Base-by-base conservation (phyloP, 1,140 invertebrate genomes). In the Atopsyche davidsoni region DNA sequence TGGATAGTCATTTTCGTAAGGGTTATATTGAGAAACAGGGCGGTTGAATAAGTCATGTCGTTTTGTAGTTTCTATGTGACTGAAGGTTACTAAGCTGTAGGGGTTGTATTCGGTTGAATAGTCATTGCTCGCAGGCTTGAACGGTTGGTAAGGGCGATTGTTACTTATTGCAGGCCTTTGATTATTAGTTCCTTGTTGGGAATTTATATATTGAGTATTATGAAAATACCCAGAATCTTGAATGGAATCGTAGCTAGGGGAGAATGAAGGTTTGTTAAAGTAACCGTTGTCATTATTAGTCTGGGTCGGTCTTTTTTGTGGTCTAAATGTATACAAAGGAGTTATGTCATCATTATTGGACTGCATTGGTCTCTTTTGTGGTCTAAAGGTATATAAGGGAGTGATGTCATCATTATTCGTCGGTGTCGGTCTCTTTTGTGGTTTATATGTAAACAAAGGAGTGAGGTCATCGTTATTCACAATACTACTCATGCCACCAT, bases 31-130 rank as follows among this genome's bases (percentile, higher is more conserved):
- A 2, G 39, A 24, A 32, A 18, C 21, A 6, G 49, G 42, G 21
- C 44, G 17, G 21, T 47, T 47, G 21, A 53, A 53, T 18, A 46
- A 43, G 51, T 47, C 50, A 23, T 49, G 43, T 23, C 24, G 18
- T 50, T 56, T 56, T 6, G 47, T 70, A 64, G 65, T 68, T 4
- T 68, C 68, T 48, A 72, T 60, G 40, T 72, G 68, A 14, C 66
- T 64, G 53, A 72, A 72, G 51, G 69, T 72, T 18, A 68, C 61
- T 48, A 72, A 57, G 60, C 67, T 69, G 31, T 66, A 64, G 35
- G 62, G 57, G 46, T 67, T 70, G 53, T 69, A 65, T 46, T 66
- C 69, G 2, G 68, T 70, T 13, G 64, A 49, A 47, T 48, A 47
- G 25, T 50, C 46, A 41, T 40, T 9, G 34, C 11, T n/a, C 6